Evolutionary conservation across 1,140 invertebrate species (phyloP).

Genomic region (Ceratosolen fusciceps): DNA sequence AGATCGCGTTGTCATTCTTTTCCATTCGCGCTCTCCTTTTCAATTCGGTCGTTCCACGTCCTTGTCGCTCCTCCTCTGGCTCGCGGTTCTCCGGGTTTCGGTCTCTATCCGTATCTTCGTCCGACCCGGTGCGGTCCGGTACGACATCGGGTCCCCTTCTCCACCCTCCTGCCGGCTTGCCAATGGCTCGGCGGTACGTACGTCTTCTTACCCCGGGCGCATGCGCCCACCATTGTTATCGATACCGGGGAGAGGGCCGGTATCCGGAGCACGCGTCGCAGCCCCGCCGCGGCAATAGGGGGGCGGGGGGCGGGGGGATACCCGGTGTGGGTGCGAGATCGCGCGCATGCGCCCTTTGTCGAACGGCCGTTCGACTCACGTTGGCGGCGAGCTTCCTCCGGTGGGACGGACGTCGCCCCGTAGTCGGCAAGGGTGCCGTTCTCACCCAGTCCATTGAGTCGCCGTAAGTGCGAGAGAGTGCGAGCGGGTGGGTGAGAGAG

Average conservation of each 20-base stretch:
- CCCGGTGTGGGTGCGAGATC: slow-evolving; percentile 1
- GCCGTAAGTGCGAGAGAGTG: slow-evolving; percentile 19
- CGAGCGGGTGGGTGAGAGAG: too few species aligned
- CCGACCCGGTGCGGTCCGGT: slow-evolving; percentile 6
- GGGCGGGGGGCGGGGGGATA: not conserved
- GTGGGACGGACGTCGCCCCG: not conserved
- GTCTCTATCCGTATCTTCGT: not conserved
- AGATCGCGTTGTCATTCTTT: too few species aligned
- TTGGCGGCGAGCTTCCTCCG: not conserved
- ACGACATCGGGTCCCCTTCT: slow-evolving; percentile 20
- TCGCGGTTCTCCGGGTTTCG: too few species aligned
- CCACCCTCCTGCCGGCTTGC: slow-evolving; percentile 12
- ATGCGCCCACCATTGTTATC: slow-evolving; percentile 42
- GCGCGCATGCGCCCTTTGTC: slow-evolving; percentile 1
- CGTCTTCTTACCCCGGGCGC: slow-evolving; percentile 37
- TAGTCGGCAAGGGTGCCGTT: not conserved
- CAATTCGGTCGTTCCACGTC: too few species aligned
- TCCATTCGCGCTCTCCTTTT: too few species aligned
- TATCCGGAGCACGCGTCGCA: not conserved
- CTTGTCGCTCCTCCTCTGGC: too few species aligned
- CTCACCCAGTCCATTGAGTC: too few species aligned
- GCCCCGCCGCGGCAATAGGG: not conserved
- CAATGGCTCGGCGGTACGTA: not conserved
- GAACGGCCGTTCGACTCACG: slow-evolving; percentile 11
- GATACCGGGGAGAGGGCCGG: slow-evolving; percentile 4